Base-by-base conservation (phyloP, 2,888 invertebrate species). In the Tetranychus piercei region DNA sequence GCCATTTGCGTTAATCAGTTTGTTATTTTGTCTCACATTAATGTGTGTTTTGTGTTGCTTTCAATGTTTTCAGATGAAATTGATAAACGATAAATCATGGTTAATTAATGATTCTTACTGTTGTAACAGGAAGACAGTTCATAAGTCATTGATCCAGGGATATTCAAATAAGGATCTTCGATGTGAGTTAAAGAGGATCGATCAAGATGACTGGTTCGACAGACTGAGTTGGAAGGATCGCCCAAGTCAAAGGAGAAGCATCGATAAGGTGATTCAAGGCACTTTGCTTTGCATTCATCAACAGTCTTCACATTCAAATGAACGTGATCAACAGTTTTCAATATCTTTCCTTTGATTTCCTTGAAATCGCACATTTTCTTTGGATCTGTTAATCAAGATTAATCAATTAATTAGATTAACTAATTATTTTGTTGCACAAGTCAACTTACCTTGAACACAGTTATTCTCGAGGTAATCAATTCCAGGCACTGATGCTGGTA, bases 201-300 rank as follows among this genome's bases (percentile, higher is more conserved):
- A 74, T 92, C 90, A 82, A 94, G 92, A 84, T 94, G 94, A 79
- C 92, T 92, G 44, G 94, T 87, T 6, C 94, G 88, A 85, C 94
- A 94, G 72, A 94, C 92, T 86, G 90, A 89, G 81, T 93, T 93
- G 74, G 92, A 92, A 78, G 92, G 93, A 82, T 93, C 94, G 73
- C 92, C 92, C 82, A 90, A 92, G 82, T 94, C 94, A 83, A 92
- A 94, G 11, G 93, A 92, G 83, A 93, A 93, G 83, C 94, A 94
- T 81, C 90, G 79, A 80, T 82, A 83, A 73, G 80, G 79, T 73
- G 81, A 91, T 83, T 90, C 91, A 75, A 93, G 85, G 82, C 93
- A 93, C 78, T 92, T 86, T 82, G 92, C 92, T 76, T 92, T 87
- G 83, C 92, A 92, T 84, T 91, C 92, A 81, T 92, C 92, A 76